These are phyloP conservation scores for Congeria kusceri DNA, from an alignment of 2,888 invertebrate species.

Conservation along the genomic window DNA sequence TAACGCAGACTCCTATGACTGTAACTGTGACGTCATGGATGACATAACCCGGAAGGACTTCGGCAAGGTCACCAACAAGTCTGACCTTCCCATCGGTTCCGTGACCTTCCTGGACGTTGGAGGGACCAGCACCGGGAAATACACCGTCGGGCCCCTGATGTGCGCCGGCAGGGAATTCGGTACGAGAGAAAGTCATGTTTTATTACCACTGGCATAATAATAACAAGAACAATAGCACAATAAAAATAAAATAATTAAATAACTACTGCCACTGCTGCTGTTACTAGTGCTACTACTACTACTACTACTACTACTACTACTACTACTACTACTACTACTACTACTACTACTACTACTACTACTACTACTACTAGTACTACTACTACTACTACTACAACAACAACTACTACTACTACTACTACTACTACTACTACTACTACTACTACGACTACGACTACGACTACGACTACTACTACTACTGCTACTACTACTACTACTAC, in stretches of 20 bases:
- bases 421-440: no score
- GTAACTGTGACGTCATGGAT: slow-evolving; percentile 80
- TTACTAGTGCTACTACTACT: no score
- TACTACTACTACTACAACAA: slow-evolving; percentile 5
- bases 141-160: slow-evolving; percentile 67
- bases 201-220: no score
- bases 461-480: no score
- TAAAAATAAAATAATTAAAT: no score
- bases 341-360: slow-evolving; percentile 14
- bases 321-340: slow-evolving; percentile 14
- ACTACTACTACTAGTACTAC: slow-evolving; percentile 16
- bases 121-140: slow-evolving; percentile 32
- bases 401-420: slow-evolving; percentile 9
- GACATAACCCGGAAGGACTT: slow-evolving; percentile 71
- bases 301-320: no score
- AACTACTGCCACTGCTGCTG: no score
- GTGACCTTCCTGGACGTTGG: slow-evolving; percentile 65
- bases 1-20: slow-evolving; percentile 47
- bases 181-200: no score
- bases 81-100: slow-evolving; percentile 70
- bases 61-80: slow-evolving; percentile 72
- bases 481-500: slow-evolving; percentile 10
- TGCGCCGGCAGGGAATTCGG: slow-evolving; percentile 77
- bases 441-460: no score
- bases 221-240: no score